phyloP scores from a whole-genome alignment of 2,888 invertebrate species.

The Julus scanicus region DNA sequence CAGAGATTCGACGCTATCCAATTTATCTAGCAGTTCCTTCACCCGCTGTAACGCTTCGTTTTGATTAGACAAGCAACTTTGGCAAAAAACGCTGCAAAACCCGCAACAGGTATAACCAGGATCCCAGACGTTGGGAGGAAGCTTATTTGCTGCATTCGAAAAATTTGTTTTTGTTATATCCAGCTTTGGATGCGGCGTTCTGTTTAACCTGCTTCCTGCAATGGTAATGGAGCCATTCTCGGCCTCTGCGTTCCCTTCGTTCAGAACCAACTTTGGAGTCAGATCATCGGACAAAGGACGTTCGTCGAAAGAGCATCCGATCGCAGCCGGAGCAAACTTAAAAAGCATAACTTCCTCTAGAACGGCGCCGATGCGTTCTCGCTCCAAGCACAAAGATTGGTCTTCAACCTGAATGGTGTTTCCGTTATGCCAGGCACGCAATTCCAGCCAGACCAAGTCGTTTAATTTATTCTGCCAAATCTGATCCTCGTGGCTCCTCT shows the following conservation, averaged over 20 bases:
- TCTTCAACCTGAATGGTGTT: constrained; percentile 82
- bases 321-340: constrained; percentile 68
- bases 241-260: neutral
- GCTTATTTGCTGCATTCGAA: neutral
- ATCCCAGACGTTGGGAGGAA: neutral
- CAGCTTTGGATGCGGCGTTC: neutral
- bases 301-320: constrained; percentile 12
- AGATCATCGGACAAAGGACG: neutral
- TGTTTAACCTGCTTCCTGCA: neutral
- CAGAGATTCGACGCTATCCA: constrained; percentile 81
- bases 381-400: constrained; percentile 77
- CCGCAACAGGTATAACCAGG: constrained; percentile 50
- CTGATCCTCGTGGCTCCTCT: constrained; percentile 81
- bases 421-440: constrained; percentile 85
- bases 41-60: constrained; percentile 81
- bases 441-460: constrained; percentile 90
- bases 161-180: neutral
- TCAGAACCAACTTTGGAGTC: neutral
- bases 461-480: constrained; percentile 89
- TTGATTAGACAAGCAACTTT: constrained; percentile 77
- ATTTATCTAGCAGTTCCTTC: constrained; percentile 75
- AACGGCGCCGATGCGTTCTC: constrained; percentile 77
- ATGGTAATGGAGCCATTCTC: neutral
- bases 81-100: constrained; percentile 73
- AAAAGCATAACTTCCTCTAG: constrained; percentile 82